Percentiles rank a stretch among this genome's conserved stretches.
Conservation (phyloP, 2,113 vertebrate genomes). For the Lycaon pictus region DNA sequence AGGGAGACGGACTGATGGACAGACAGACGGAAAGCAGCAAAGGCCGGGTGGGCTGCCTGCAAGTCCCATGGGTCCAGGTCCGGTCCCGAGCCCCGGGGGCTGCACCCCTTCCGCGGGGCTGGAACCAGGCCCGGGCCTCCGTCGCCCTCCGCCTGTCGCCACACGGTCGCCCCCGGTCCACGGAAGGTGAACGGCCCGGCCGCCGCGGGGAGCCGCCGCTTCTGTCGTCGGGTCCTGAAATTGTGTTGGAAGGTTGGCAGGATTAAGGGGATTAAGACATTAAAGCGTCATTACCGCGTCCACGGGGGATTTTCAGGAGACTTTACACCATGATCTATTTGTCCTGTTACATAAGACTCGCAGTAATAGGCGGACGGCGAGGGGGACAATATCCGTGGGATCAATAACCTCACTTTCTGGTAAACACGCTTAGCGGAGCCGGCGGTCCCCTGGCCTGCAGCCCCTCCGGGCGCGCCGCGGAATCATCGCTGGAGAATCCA, state of each 20-base stretch:
- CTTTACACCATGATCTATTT: conserved; percentile 89
- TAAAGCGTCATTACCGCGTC: conserved; percentile 88
- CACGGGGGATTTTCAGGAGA: conserved; percentile 88
- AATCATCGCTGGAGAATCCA: conserved; percentile 35
- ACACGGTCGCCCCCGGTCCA: background rate
- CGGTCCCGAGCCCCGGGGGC: too few species aligned
- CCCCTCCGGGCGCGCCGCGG: conserved; percentile 46
- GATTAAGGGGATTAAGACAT: conserved; percentile 90
- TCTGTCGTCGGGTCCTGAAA: conserved; percentile 83
- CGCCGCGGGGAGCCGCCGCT: conserved; percentile 75
- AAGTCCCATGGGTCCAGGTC: too few species aligned
- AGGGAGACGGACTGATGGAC: background rate
- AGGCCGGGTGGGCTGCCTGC: rapidly evolving
- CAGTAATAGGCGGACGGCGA: conserved; percentile 85
- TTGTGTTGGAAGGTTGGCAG: conserved; percentile 87
- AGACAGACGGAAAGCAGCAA: rapidly evolving
- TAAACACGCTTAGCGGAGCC: conserved; percentile 79
- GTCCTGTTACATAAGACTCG: conserved; percentile 87
- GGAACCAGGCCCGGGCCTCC: background rate
- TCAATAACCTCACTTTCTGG: conserved; percentile 86
- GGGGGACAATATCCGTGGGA: conserved; percentile 74
- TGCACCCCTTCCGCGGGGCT: background rate
- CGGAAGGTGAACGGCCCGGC: conserved; percentile 67
- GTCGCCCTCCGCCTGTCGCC: too few species aligned
- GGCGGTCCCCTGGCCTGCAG: conserved; percentile 60